phyloP scores from a whole-genome alignment of 1,140 invertebrate species.

The Megathymus violae region DNA sequence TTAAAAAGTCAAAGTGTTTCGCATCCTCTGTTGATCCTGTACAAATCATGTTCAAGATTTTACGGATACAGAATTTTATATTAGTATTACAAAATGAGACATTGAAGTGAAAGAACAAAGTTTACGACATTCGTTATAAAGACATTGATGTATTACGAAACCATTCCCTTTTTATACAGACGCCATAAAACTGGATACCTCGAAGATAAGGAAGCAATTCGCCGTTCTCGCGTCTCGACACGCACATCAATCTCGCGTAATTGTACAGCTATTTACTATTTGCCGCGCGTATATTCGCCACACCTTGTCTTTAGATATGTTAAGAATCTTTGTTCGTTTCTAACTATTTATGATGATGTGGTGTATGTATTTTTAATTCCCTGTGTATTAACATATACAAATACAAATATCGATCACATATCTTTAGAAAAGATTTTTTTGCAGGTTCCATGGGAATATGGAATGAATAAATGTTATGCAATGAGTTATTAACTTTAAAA shows the following conservation, averaged over 20 bases:
- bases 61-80: not conserved
- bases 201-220: constrained; percentile 25
- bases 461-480: too few relatives aligned
- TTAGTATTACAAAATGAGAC: not conserved
- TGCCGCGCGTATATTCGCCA: not conserved
- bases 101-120: not conserved
- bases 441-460: too few relatives aligned
- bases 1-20: not conserved
- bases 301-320: not conserved
- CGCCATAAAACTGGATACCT: constrained; percentile 20
- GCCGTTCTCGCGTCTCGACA: constrained; percentile 5
- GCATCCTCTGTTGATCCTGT: not conserved
- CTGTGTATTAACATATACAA: too few relatives aligned
- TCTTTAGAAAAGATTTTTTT: too few relatives aligned
- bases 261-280: constrained; percentile 10
- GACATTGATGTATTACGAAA: constrained; percentile 6
- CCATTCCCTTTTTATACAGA: constrained; percentile 16
- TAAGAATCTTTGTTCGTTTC: too few relatives aligned
- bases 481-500: too few relatives aligned
- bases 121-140: constrained; percentile 1
- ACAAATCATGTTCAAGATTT: not conserved
- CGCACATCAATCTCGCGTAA: constrained; percentile 21
- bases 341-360: too few relatives aligned
- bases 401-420: too few relatives aligned
- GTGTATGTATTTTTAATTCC: too few relatives aligned